A percentile compares a stretch with the other conserved stretches of the same genome.
Conservation (phyloP, 1,140 invertebrate species). For the Meteorus sp. region DNA sequence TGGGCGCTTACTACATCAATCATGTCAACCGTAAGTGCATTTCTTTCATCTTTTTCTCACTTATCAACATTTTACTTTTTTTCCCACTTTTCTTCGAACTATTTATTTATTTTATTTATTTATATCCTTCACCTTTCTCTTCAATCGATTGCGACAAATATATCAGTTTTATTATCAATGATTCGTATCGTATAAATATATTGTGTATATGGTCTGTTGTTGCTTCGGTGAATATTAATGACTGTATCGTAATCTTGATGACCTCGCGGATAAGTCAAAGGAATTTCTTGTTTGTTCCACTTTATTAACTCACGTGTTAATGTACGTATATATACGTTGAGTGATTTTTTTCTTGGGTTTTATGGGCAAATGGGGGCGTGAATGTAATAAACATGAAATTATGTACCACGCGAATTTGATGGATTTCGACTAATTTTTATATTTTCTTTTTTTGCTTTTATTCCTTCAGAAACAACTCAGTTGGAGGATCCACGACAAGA, state of each 20-base stretch:
- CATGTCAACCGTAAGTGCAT: slow-evolving; percentile 88
- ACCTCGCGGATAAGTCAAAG: slow-evolving; percentile 2
- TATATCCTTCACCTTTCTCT: slow-evolving; percentile 7
- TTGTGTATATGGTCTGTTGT: too few species aligned
- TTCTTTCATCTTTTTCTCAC: slow-evolving; percentile 15
- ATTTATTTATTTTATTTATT: slow-evolving; percentile 4
- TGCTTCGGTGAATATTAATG: too few species aligned
- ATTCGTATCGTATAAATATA: too few species aligned
- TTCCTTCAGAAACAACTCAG: slow-evolving; percentile 88
- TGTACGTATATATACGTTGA: background rate
- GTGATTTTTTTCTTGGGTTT: too few species aligned
- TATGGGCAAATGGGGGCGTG: too few species aligned
- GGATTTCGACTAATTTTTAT: slow-evolving; percentile 1
- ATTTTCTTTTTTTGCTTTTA: slow-evolving; percentile 29
- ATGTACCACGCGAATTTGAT: background rate
- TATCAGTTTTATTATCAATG: background rate
- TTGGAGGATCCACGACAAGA: slow-evolving; percentile 93
- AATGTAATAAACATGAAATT: slow-evolving; percentile 1
- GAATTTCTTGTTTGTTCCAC: slow-evolving; percentile 5
- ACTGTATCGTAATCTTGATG: background rate
- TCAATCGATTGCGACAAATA: background rate
- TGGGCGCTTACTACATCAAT: slow-evolving; percentile 95
- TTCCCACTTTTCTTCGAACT: slow-evolving; percentile 20
- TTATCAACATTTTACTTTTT: slow-evolving; percentile 16
- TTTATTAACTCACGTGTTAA: background rate